Percentiles rank a stretch among this genome's conserved stretches.
phyloP scores from a whole-genome alignment of 2,797 vertebrate genomes.

The Liasis olivaceus region DNA sequence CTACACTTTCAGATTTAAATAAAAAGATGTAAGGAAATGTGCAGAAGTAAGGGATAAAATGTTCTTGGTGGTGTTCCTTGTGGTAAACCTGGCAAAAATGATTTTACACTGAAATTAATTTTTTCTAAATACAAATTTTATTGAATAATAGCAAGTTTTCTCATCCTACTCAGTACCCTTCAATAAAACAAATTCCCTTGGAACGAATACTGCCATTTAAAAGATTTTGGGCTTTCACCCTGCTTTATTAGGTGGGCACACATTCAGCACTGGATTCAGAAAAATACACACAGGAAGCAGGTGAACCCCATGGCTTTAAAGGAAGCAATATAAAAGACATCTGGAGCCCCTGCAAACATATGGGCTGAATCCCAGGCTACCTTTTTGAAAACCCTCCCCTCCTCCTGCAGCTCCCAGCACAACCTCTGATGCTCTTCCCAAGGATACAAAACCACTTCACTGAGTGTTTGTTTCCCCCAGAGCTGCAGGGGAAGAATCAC shows the following conservation, averaged over 20 bases:
- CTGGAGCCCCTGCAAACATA: neutral
- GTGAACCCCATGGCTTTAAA: neutral
- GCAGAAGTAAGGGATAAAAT: too few species aligned
- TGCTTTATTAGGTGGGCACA: neutral
- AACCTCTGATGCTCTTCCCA: neutral
- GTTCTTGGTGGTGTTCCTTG: too few species aligned
- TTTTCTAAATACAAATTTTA: neutral
- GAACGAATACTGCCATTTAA: rapidly evolving
- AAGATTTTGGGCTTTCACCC: neutral
- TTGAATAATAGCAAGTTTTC: neutral
- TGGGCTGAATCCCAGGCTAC: neutral
- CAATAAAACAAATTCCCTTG: slow-evolving; percentile 6
- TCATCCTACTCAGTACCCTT: slow-evolving; percentile 5
- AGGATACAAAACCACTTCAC: neutral
- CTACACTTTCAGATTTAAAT: neutral
- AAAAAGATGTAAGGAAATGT: neutral
- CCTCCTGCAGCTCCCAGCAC: neutral
- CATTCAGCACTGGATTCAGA: neutral
- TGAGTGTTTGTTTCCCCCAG: neutral
- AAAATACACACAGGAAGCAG: neutral
- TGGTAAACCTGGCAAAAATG: too few species aligned
- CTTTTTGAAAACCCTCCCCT: neutral
- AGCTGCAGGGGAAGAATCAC: neutral
- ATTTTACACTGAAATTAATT: neutral
- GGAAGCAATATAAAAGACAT: neutral